phyloP scores from a whole-genome alignment of 2,888 invertebrate species.

The Epinotia brunnichana region DNA sequence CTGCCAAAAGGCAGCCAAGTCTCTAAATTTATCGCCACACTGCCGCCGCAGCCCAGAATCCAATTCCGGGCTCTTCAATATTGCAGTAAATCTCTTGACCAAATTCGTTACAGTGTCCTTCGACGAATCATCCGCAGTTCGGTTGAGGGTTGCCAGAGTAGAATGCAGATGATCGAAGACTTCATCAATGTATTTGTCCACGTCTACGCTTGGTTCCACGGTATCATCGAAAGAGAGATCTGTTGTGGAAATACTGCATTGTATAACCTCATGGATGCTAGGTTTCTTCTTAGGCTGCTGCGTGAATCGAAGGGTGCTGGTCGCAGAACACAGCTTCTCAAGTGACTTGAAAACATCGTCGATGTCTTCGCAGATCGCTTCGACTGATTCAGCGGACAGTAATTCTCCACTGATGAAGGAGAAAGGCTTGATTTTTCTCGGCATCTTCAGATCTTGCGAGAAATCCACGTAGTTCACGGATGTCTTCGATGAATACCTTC shows the following conservation, averaged over 20 bases:
- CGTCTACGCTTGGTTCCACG: slow-evolving; percentile 56
- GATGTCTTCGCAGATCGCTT: slow-evolving; percentile 45
- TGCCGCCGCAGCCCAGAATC: slow-evolving; percentile 61
- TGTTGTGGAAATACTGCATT: slow-evolving; percentile 69
- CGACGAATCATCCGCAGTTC: slow-evolving; percentile 54
- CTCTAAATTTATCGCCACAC: slow-evolving; percentile 68
- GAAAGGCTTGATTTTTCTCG: slow-evolving; percentile 42
- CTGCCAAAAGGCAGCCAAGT: slow-evolving; percentile 74
- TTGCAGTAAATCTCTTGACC: slow-evolving; percentile 69
- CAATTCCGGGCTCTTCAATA: slow-evolving; percentile 61
- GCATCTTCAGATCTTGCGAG: slow-evolving; percentile 36
- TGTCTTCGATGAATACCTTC: slow-evolving; percentile 30
- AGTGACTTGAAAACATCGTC: slow-evolving; percentile 73
- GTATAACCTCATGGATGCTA: slow-evolving; percentile 61
- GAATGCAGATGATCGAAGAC: slow-evolving; percentile 68
- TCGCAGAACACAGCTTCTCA: slow-evolving; percentile 65
- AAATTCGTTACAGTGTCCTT: slow-evolving; percentile 70
- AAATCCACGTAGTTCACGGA: slow-evolving; percentile 45
- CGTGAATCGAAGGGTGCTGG: slow-evolving; percentile 61
- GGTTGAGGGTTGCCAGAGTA: slow-evolving; percentile 50
- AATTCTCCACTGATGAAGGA: slow-evolving; percentile 46
- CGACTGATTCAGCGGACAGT: slow-evolving; percentile 45
- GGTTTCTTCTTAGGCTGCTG: slow-evolving; percentile 49
- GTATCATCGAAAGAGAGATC: slow-evolving; percentile 75
- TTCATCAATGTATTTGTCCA: slow-evolving; percentile 71